A percentile compares a stretch with the other conserved stretches of the same genome.
Conservation (phyloP, 2,888 invertebrate genomes). For the Acrobasis repandana region DNA sequence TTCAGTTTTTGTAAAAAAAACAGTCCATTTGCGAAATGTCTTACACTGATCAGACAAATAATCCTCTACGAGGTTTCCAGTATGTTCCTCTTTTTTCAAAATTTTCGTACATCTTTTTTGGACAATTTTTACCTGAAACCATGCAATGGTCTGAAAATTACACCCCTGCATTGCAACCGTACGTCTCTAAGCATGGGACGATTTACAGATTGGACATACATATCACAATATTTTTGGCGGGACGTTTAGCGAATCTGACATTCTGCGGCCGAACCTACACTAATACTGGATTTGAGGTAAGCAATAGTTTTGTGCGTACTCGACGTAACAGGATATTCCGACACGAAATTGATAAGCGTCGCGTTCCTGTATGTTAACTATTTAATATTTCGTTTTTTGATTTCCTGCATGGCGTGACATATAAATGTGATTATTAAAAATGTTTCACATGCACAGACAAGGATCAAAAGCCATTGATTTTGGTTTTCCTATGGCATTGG, state of each 20-base stretch:
- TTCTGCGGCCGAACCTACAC: neutral
- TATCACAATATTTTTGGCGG: neutral
- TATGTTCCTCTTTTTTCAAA: no score
- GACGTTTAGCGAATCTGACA: neutral
- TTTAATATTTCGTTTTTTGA: slow-evolving; percentile 9
- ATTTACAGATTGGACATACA: neutral
- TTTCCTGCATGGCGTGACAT: slow-evolving; percentile 17
- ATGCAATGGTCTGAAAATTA: no score
- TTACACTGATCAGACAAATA: no score
- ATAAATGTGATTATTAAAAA: neutral
- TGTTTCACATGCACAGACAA: slow-evolving; percentile 11
- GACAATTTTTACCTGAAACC: no score
- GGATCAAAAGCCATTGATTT: slow-evolving; percentile 19
- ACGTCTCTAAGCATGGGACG: neutral
- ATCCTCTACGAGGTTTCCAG: no score
- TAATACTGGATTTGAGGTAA: neutral
- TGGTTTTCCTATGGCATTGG: slow-evolving; percentile 11
- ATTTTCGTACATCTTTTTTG: no score
- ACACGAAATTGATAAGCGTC: slow-evolving; percentile 13
- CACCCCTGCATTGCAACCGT: no score
- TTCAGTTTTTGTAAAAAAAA: no score
- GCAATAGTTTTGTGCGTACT: neutral
- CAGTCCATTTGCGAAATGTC: no score
- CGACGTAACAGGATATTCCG: slow-evolving; percentile 33
- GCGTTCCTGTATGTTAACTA: slow-evolving; percentile 3